These are phyloP conservation scores for Erebia palarica DNA, from an alignment of 2,888 invertebrate species.

Conservation along the genomic window DNA sequence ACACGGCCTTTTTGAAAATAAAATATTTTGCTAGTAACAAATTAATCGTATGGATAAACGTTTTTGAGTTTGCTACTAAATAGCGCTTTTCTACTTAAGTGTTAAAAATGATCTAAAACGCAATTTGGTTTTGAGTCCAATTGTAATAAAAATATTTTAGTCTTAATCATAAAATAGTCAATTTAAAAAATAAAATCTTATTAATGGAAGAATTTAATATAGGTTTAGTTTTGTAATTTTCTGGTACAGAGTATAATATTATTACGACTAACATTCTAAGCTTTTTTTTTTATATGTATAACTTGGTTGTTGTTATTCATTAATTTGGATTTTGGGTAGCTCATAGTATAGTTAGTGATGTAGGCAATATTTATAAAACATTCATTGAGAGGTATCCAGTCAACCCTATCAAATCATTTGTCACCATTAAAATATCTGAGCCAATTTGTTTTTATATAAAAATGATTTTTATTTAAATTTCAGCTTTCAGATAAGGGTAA, in stretches of 20 bases:
- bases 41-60: slow-evolving; percentile 68
- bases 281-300: slow-evolving; percentile 62
- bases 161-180: slow-evolving; percentile 67
- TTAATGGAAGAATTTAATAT: slow-evolving; percentile 60
- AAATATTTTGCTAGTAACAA: slow-evolving; percentile 46
- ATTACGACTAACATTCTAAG: slow-evolving; percentile 58
- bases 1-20: slow-evolving; percentile 57
- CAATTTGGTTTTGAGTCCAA: slow-evolving; percentile 68
- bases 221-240: slow-evolving; percentile 66
- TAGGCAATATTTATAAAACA: slow-evolving; percentile 43
- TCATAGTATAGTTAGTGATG: slow-evolving; percentile 53
- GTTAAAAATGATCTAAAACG: slow-evolving; percentile 56
- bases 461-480: not conserved
- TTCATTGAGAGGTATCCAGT: slow-evolving; percentile 10
- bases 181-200: slow-evolving; percentile 47
- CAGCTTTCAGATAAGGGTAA: too few species aligned
- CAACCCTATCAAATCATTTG: slow-evolving; percentile 1
- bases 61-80: slow-evolving; percentile 54
- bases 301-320: slow-evolving; percentile 67
- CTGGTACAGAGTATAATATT: slow-evolving; percentile 53
- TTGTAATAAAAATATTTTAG: slow-evolving; percentile 62
- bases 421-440: slow-evolving; percentile 10
- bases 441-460: slow-evolving; percentile 5
- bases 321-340: slow-evolving; percentile 72
- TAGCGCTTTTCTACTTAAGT: slow-evolving; percentile 66